Conservation (phyloP, 2,113 vertebrate genomes). For the Chunga burmeisteri region DNA sequence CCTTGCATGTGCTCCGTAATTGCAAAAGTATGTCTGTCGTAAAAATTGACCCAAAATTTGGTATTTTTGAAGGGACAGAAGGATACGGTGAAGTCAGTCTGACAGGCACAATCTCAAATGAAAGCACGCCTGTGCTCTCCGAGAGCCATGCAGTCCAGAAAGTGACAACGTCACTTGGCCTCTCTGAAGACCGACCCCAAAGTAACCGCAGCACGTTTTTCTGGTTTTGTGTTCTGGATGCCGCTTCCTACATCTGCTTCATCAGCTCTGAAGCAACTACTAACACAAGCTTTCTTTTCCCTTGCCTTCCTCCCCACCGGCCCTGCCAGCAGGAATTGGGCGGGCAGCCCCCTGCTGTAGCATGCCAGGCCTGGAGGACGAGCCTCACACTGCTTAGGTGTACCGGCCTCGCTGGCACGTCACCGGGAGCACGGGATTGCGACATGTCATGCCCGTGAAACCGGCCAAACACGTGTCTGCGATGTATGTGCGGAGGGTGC, state of each 20-base stretch:
- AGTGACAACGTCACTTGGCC: background rate
- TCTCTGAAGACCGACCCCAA: background rate
- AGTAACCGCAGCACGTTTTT: background rate
- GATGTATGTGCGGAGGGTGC: background rate
- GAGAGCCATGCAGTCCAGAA: background rate
- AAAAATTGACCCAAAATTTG: background rate
- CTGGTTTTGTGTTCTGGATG: background rate
- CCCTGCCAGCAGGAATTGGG: rapidly evolving
- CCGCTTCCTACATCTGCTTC: rapidly evolving
- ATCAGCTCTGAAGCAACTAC: background rate
- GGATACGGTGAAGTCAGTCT: rapidly evolving
- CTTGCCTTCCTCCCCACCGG: background rate
- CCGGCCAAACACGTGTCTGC: background rate
- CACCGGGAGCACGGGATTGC: rapidly evolving
- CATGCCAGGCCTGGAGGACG: background rate
- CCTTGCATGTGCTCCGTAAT: background rate
- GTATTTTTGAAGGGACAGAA: background rate
- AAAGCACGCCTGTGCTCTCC: background rate
- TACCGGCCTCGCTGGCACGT: rapidly evolving
- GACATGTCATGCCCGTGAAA: background rate
- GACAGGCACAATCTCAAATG: no score
- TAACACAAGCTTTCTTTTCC: rapidly evolving
- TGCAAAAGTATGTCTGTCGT: background rate
- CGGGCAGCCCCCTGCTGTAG: background rate
- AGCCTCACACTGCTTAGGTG: rapidly evolving